Conservation (phyloP, 2,113 vertebrate species). For the Amazona vittata region DNA sequence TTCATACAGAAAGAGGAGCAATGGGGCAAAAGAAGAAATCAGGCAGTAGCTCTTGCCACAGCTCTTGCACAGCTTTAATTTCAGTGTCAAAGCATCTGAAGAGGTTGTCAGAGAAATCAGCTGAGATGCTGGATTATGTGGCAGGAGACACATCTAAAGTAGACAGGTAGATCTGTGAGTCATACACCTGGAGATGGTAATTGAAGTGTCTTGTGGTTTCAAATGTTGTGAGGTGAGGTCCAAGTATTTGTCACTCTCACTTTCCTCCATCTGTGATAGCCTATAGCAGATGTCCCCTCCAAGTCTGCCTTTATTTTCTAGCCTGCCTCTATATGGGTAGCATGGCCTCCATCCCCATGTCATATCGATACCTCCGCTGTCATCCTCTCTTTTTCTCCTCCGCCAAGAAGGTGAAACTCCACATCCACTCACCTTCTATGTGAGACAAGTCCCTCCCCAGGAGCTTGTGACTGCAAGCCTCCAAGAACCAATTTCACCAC, state of each 20-base stretch:
- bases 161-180: constrained; percentile 8
- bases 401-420: background rate
- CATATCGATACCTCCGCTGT: background rate
- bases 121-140: background rate
- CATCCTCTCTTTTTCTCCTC: background rate
- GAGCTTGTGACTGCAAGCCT: background rate
- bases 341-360: rapidly evolving
- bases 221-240: background rate
- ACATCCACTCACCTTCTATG: background rate
- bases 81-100: background rate
- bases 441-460: background rate
- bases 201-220: background rate
- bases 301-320: background rate
- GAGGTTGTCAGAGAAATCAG: background rate
- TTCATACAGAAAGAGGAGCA: background rate
- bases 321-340: background rate
- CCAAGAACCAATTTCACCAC: background rate
- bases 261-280: background rate
- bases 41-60: background rate
- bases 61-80: background rate
- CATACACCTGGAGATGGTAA: background rate
- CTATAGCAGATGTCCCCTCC: background rate
- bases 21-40: background rate
- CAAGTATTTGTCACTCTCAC: background rate
- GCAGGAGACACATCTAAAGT: background rate